Conservation (phyloP, 2,113 vertebrate species). For the Malurus cyaneus region DNA sequence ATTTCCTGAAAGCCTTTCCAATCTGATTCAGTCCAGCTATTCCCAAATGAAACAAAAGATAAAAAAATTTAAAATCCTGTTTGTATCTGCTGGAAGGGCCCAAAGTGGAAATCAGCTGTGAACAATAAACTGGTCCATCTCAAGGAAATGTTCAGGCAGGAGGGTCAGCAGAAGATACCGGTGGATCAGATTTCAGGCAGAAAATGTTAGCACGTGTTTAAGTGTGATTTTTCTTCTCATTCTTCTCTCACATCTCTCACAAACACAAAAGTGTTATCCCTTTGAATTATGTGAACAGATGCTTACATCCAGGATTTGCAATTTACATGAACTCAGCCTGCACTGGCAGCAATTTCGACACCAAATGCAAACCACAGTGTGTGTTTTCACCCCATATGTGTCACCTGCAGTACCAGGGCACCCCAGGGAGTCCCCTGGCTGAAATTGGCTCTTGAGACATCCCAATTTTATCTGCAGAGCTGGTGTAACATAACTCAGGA, state of each 20-base stretch:
- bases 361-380: background rate
- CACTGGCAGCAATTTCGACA: rapidly evolving
- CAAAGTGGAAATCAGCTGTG: background rate
- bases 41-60: background rate
- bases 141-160: background rate
- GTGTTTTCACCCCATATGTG: background rate
- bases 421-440: background rate
- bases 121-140: background rate
- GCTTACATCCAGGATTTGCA: background rate
- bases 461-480: background rate
- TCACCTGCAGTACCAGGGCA: background rate
- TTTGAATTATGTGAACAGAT: background rate
- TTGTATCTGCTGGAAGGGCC: background rate
- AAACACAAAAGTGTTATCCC: background rate
- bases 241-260: background rate
- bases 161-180: background rate
- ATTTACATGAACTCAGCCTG: background rate
- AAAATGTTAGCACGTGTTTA: background rate
- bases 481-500: background rate
- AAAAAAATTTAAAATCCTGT: background rate
- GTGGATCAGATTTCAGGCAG: background rate
- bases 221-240: background rate
- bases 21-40: background rate
- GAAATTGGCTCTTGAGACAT: background rate
- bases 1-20: background rate